phyloP scores from a whole-genome alignment of 1,140 invertebrate species.

The Papilio dardanus region DNA sequence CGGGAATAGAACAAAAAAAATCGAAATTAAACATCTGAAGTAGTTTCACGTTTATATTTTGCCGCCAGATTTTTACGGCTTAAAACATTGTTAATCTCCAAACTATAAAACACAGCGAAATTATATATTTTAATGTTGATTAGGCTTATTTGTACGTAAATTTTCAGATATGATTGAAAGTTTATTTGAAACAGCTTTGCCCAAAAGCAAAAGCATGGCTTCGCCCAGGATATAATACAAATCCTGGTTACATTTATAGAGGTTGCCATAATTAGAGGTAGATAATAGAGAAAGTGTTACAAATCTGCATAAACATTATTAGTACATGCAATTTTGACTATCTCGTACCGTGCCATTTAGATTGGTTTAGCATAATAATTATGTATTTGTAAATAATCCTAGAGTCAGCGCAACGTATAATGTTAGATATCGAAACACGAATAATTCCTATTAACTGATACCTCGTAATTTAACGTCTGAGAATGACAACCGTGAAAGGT shows the following conservation, averaged over 20 bases:
- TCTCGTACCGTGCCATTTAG: neutral
- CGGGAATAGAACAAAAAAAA: slow-evolving; percentile 21
- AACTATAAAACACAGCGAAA: too few species aligned
- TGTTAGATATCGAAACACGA: slow-evolving; percentile 17
- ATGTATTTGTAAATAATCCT: neutral
- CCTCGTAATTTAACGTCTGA: slow-evolving; percentile 6
- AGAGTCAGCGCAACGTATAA: neutral
- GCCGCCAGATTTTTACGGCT: neutral
- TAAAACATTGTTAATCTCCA: neutral
- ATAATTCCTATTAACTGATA: slow-evolving; percentile 18
- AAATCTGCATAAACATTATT: neutral
- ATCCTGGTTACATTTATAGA: neutral
- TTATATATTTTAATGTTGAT: too few species aligned
- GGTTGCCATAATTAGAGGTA: neutral
- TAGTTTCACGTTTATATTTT: neutral
- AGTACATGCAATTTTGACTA: neutral
- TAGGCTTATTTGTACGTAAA: too few species aligned
- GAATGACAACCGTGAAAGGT: slow-evolving; percentile 26
- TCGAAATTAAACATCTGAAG: neutral
- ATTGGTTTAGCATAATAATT: slow-evolving; percentile 2
- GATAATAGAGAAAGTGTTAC: neutral
- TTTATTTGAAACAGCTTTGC: too few species aligned
- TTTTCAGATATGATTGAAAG: too few species aligned
- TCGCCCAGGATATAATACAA: too few species aligned
- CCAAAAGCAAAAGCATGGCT: too few species aligned